Conservation (phyloP, 2,888 invertebrate species). For the Mamestra brassicae region DNA sequence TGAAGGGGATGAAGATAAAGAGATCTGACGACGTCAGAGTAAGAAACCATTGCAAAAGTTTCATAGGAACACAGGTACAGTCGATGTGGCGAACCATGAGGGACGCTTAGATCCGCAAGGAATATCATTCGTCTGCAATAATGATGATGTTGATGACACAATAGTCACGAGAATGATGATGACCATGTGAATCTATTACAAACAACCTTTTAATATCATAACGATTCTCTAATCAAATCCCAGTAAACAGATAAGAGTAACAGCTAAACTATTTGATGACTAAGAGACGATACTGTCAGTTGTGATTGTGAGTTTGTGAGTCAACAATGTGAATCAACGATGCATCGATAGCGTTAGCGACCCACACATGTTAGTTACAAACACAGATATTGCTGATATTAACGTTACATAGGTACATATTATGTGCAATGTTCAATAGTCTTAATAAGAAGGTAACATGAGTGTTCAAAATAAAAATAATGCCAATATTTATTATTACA, state of each 20-base stretch:
- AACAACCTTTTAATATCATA: neutral
- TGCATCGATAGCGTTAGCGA: constrained; percentile 49
- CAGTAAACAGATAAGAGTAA: constrained; percentile 12
- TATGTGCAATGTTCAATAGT: neutral
- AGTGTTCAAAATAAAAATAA: no score
- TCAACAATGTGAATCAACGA: constrained; percentile 64
- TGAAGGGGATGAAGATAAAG: neutral
- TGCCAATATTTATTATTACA: no score
- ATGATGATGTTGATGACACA: neutral
- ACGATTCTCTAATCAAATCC: neutral
- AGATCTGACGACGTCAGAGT: neutral
- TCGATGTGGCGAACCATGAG: neutral
- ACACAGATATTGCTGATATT: constrained; percentile 46
- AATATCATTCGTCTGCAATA: neutral
- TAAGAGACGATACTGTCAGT: constrained; percentile 29
- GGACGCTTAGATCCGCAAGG: neutral
- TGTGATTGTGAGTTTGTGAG: constrained; percentile 52
- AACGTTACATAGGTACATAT: neutral
- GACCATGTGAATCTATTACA: neutral
- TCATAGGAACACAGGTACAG: no score
- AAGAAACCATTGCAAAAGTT: no score
- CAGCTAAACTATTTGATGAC: constrained; percentile 26
- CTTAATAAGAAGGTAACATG: neutral
- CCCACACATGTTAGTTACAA: constrained; percentile 49
- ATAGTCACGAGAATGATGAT: neutral